Base-by-base conservation (phyloP, 1,140 invertebrate genomes). In the Littorina saxatilis region DNA sequence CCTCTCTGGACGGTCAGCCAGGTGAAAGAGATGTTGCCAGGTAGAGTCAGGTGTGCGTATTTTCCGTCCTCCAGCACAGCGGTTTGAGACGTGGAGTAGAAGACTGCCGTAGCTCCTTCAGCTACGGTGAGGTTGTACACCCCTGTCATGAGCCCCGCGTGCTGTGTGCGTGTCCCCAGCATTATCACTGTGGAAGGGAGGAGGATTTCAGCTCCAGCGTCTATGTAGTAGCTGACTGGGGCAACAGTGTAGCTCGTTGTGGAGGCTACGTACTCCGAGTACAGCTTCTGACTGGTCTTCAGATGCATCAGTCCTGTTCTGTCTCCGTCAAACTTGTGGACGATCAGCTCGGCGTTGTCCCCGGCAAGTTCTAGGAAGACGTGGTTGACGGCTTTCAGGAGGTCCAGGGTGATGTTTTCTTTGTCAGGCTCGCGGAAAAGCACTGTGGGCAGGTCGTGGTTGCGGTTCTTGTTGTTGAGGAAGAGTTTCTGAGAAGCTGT, bases 391-490 rank as follows among this genome's bases (percentile, higher is more conserved):
- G 84, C 85, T 37, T 86, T 85, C n/a, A 90, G 55, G 70, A 88
- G 83, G 79, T 87, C 86, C 80, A 88, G 86, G 20, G 79, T 76
- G 29, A 76, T 35, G 32, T 80, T 83, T 9, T 78, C 76, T 15
- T 66, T 79, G 66, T 74, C 82, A 32, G 72, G 70, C 9, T 87
- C 86, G 32, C 76, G 84, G 82, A 86, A 84, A 47, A 90, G 82
- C 47, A 87, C 79, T 1, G 87, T 88, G 20, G 87, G 85, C 3
- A 88, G 77, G 0, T 83, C 72, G n/a, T 85, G 58, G 82, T 90
- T 90, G 63, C 88, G 85, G 72, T 90, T 84, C 55, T 88, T 87
- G 79, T 90, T 90, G 82, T 90, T 85, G n/a, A 90, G 81, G 43
- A 84, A 61, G 7, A 90, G 81, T 70, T 87, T 87, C 20, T 20